Conservation (phyloP, 1,140 invertebrate species). For the Megalopta genalis region DNA sequence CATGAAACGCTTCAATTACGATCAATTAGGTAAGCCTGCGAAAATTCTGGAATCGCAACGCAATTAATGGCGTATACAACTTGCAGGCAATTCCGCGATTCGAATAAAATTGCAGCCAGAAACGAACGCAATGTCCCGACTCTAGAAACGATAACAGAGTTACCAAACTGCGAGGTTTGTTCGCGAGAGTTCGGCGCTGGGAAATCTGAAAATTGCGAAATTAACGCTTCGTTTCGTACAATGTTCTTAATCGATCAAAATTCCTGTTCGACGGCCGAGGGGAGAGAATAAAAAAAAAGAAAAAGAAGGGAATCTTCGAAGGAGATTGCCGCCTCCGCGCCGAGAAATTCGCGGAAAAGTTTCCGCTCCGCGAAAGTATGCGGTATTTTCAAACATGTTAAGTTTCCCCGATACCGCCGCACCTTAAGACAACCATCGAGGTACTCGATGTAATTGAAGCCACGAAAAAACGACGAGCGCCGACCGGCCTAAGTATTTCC, state of each 20-base stretch:
- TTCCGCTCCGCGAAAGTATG: not conserved
- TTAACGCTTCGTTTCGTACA: conserved; percentile 3
- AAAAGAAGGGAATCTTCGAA: not conserved
- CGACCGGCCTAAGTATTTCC: not conserved
- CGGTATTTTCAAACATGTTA: conserved; percentile 8
- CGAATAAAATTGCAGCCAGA: not conserved
- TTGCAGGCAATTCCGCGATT: too few species aligned
- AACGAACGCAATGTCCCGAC: not conserved
- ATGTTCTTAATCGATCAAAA: not conserved
- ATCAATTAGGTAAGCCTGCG: too few species aligned
- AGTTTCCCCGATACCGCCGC: not conserved
- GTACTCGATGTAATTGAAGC: not conserved
- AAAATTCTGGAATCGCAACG: not conserved
- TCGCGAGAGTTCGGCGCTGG: too few species aligned
- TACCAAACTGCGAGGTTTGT: not conserved
- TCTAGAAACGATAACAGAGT: not conserved
- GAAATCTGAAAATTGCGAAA: conserved; percentile 7
- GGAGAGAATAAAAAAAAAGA: too few species aligned
- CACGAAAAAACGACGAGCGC: not conserved
- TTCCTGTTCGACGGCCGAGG: not conserved
- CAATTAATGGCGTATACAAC: not conserved
- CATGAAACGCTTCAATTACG: too few species aligned
- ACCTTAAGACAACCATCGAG: not conserved
- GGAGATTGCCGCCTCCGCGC: not conserved
- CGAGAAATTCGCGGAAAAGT: not conserved